Percentiles rank a stretch among this genome's conserved stretches.
Conservation (phyloP, 2,888 invertebrate genomes). For the Agriopis leucophaearia region DNA sequence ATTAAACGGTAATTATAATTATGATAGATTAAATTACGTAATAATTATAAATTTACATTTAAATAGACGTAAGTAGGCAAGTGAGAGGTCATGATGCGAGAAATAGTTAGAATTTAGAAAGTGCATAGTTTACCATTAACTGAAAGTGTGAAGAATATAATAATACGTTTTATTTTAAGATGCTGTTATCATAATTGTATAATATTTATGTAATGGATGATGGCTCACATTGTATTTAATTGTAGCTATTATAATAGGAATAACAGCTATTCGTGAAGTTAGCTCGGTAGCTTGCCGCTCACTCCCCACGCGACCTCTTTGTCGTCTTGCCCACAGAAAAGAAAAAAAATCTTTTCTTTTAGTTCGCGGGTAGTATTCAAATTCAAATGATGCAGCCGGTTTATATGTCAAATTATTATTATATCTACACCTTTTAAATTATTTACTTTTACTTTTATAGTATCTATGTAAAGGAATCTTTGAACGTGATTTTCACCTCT, state of each 20-base stretch:
- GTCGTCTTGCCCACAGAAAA: too few species aligned
- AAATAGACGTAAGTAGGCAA: slow-evolving; percentile 16
- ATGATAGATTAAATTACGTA: slow-evolving; percentile 20
- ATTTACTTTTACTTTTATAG: too few species aligned
- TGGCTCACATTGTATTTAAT: slow-evolving; percentile 3
- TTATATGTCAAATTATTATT: too few species aligned
- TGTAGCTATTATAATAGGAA: slow-evolving; percentile 10
- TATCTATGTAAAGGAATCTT: too few species aligned
- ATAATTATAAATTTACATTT: slow-evolving; percentile 28
- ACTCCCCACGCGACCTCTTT: too few species aligned
- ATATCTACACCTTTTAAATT: too few species aligned
- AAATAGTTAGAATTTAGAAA: slow-evolving; percentile 40
- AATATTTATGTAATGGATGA: slow-evolving; percentile 22
- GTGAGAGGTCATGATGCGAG: slow-evolving; percentile 32
- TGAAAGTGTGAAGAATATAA: slow-evolving; percentile 48
- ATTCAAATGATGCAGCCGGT: too few species aligned
- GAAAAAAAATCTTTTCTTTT: too few species aligned
- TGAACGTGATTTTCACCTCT: too few species aligned
- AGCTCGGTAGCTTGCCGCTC: background rate
- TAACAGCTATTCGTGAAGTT: background rate
- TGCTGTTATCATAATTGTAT: slow-evolving; percentile 22
- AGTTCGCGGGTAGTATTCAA: too few species aligned
- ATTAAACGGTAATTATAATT: slow-evolving; percentile 13
- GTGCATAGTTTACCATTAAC: slow-evolving; percentile 36
- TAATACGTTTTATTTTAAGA: slow-evolving; percentile 21